A percentile compares a stretch with the other conserved stretches of the same genome.
These are phyloP conservation scores for Zapus hudsonius DNA, from an alignment of 2,113 vertebrate genomes.

Conservation along the genomic window DNA sequence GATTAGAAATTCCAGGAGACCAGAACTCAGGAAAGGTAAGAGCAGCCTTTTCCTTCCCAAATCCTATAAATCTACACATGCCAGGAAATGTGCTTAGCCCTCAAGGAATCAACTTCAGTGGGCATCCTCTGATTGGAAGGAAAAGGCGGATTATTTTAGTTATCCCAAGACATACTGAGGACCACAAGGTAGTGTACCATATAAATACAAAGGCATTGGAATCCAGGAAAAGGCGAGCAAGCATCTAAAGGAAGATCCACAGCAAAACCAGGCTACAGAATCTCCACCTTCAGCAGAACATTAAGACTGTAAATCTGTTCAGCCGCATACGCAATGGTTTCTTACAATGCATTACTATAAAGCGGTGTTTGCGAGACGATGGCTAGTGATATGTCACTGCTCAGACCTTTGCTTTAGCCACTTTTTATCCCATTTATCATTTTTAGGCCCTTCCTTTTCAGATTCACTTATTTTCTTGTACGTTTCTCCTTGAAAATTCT, in stretches of 20 bases:
- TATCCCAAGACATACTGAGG: background rate
- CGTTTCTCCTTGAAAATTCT: constrained; percentile 9
- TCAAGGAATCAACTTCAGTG: background rate
- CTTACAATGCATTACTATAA: background rate
- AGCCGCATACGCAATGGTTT: background rate
- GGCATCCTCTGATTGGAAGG: background rate
- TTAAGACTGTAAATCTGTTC: background rate
- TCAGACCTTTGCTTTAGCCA: background rate
- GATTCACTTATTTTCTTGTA: background rate
- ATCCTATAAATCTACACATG: background rate
- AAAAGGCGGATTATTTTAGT: background rate
- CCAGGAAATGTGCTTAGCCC: background rate
- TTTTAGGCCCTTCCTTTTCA: background rate
- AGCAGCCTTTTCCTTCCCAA: background rate
- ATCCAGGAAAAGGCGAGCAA: background rate
- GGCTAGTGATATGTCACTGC: background rate
- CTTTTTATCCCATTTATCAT: background rate
- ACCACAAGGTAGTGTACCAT: background rate
- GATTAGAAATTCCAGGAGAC: constrained; percentile 46
- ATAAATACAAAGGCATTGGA: background rate
- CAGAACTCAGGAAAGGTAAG: constrained; percentile 52
- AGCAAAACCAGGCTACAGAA: background rate
- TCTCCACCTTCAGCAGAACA: background rate
- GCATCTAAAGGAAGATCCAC: background rate
- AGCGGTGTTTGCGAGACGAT: background rate